These are phyloP conservation scores for Edolisoma coerulescens DNA, from an alignment of 2,113 vertebrate species.

Conservation along the genomic window DNA sequence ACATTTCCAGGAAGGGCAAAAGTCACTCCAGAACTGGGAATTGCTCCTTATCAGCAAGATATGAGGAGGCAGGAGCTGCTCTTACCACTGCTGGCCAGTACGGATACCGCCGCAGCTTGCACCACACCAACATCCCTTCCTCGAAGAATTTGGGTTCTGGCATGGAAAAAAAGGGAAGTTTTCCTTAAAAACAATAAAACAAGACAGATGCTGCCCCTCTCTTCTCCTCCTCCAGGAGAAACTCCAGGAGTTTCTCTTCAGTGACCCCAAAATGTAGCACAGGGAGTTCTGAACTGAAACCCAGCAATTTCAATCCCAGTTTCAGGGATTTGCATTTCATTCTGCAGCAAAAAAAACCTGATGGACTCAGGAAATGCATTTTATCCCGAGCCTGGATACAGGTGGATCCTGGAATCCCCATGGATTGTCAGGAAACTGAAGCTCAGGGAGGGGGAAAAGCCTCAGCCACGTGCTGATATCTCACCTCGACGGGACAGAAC, in stretches of 20 bases:
- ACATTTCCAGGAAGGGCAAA: not conserved
- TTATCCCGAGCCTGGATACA: not conserved
- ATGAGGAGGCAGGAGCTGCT: not conserved
- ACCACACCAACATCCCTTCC: constrained; percentile 77
- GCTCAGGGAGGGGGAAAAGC: not conserved
- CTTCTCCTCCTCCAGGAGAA: not conserved
- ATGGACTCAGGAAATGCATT: not conserved
- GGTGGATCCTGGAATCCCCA: not conserved
- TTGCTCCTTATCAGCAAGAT: not conserved
- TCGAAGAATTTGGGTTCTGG: constrained; percentile 64
- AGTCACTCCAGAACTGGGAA: not conserved
- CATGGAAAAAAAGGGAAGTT: not conserved
- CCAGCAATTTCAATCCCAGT: fast-evolving
- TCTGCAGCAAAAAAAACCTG: not conserved
- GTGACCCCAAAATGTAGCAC: not conserved
- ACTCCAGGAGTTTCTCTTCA: not conserved
- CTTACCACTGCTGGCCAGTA: constrained; percentile 82
- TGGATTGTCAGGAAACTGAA: not conserved
- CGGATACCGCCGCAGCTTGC: constrained; percentile 72
- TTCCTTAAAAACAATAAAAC: not conserved
- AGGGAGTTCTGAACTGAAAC: not conserved
- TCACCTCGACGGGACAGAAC: constrained; percentile 69
- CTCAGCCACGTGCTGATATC: not conserved
- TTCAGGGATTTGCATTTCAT: not conserved
- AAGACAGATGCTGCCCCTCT: not conserved